Evolutionary conservation across 1,140 invertebrate species (phyloP).

Genomic region (Ladona fulva): DNA sequence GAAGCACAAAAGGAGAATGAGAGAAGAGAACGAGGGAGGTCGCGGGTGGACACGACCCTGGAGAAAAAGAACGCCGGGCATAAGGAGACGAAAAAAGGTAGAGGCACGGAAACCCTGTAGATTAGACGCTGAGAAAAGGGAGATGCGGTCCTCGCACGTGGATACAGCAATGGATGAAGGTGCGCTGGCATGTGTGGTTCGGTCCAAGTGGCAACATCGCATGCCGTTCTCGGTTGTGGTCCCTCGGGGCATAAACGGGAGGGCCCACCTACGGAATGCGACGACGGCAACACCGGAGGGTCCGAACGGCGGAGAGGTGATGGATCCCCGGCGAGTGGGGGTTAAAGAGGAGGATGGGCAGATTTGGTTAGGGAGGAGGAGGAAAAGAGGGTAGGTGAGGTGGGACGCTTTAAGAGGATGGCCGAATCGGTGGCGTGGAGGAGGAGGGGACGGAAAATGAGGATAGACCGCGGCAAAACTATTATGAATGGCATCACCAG

Average conservation of each 20-base stretch:
- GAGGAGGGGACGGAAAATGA: not conserved
- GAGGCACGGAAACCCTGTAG: not conserved
- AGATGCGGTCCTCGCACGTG: not conserved
- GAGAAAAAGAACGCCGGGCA: not conserved
- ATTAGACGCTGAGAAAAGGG: not conserved
- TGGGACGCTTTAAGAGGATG: not conserved
- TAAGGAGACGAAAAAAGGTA: not conserved
- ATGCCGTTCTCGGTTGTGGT: not conserved
- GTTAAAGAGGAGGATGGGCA: not conserved
- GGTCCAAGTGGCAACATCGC: not conserved
- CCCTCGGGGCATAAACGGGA: not conserved
- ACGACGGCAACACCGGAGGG: constrained; percentile 4
- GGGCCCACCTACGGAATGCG: constrained; percentile 4
- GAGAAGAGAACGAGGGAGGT: not conserved
- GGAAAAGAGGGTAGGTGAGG: not conserved
- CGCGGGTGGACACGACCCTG: not conserved
- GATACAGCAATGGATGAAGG: not conserved
- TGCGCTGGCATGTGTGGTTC: not conserved
- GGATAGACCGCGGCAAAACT: not conserved
- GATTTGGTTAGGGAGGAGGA: not conserved
- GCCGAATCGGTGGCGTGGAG: not conserved
- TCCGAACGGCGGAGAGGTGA: not conserved
- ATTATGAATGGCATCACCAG: too few species aligned
- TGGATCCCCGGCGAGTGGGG: not conserved
- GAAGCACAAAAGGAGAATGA: not conserved